A percentile compares a stretch with the other conserved stretches of the same genome.
phyloP scores from a whole-genome alignment of 2,113 vertebrate species.

The Nestor notabilis region DNA sequence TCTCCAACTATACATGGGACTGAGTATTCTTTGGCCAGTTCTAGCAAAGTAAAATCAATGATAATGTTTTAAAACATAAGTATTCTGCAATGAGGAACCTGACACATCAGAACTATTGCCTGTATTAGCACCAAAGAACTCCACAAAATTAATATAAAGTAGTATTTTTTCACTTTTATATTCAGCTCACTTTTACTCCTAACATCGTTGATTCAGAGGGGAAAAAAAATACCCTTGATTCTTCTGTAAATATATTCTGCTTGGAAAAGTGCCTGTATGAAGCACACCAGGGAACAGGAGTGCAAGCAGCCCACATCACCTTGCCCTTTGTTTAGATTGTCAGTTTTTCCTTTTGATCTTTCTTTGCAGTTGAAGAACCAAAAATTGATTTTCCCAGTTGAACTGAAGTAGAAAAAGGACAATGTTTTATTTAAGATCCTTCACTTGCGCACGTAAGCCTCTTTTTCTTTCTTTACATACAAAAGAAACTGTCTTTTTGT shows the following conservation, averaged over 20 bases:
- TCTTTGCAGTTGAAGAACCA: slow-evolving; percentile 62
- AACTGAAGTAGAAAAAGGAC: slow-evolving; percentile 55
- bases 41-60: not conserved
- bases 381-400: slow-evolving; percentile 74
- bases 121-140: not conserved
- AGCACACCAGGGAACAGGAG: slow-evolving; percentile 51
- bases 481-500: slow-evolving; percentile 65
- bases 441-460: slow-evolving; percentile 31
- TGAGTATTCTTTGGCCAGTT: not conserved
- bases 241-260: slow-evolving; percentile 46
- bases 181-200: slow-evolving; percentile 2
- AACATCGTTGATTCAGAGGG: not conserved
- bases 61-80: not conserved
- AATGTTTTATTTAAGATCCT: slow-evolving; percentile 75
- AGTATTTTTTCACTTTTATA: not conserved
- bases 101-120: not conserved
- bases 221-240: not conserved
- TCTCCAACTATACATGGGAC: not conserved
- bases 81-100: not conserved
- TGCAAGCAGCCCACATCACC: slow-evolving; percentile 9
- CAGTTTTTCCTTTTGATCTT: slow-evolving; percentile 73
- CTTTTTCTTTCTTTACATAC: slow-evolving; percentile 63
- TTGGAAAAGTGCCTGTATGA: slow-evolving; percentile 41
- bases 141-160: not conserved
- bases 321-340: slow-evolving; percentile 63